Evolutionary conservation across 1,140 invertebrate genomes (phyloP).

Genomic region (Pogonomyrmex barbatus): DNA sequence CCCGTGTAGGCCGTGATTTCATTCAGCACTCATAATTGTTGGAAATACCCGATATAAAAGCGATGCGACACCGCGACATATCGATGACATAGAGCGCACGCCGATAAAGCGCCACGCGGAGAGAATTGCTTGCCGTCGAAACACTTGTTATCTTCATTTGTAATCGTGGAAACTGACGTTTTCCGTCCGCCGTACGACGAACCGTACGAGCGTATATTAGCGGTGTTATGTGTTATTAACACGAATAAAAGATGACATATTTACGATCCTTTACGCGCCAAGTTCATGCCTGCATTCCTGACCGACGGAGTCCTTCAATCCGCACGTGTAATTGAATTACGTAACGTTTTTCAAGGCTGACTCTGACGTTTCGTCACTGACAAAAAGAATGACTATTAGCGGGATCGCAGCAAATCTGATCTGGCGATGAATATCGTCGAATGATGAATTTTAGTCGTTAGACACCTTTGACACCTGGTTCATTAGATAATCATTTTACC

Average conservation of each 20-base stretch:
- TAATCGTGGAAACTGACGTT: background rate
- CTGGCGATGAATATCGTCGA: background rate
- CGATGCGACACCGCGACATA: background rate
- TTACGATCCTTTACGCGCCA: background rate
- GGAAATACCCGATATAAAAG: conserved; percentile 31
- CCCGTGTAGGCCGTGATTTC: background rate
- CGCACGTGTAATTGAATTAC: conserved; percentile 55
- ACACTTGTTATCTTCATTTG: conserved; percentile 4
- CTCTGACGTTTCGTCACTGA: conserved; percentile 55
- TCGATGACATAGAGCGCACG: background rate
- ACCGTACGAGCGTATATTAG: background rate
- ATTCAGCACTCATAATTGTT: conserved; percentile 30
- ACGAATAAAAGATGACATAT: conserved; percentile 9
- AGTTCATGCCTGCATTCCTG: background rate
- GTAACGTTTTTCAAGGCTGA: conserved; percentile 58
- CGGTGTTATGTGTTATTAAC: background rate
- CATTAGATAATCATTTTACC: conserved; percentile 5
- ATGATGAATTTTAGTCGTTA: conserved; percentile 10
- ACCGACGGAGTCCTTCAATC: background rate
- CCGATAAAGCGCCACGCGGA: background rate
- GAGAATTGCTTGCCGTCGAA: background rate
- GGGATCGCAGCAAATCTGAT: background rate
- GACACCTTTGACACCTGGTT: conserved; percentile 27
- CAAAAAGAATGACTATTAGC: conserved; percentile 22
- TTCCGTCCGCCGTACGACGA: background rate